Evolutionary conservation across 2,113 vertebrate species (phyloP).

Genomic region (Rhizomys pruinosus): DNA sequence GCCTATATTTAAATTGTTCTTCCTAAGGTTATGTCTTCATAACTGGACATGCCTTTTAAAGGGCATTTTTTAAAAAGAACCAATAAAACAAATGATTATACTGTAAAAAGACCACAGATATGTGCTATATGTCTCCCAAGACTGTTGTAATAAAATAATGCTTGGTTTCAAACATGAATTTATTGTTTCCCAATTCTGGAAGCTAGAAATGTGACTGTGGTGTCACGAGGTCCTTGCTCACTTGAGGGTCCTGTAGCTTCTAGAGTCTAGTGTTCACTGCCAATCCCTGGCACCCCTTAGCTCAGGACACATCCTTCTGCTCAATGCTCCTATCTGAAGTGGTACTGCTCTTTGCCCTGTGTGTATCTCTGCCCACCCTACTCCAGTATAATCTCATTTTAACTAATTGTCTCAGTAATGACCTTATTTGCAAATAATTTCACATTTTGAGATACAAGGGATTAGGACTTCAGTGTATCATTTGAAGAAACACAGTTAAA

Average conservation of each 20-base stretch:
- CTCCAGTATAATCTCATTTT: not conserved
- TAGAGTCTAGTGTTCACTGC: not conserved
- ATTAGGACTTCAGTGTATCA: not conserved
- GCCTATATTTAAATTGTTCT: slow-evolving; percentile 7
- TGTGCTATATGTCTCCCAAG: not conserved
- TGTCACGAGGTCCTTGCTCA: not conserved
- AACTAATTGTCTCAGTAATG: not conserved
- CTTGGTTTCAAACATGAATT: not conserved
- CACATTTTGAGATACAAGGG: not conserved
- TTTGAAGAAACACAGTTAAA: not conserved
- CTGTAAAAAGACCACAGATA: not conserved
- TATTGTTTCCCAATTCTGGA: not conserved
- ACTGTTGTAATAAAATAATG: not conserved
- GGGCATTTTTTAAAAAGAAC: not conserved
- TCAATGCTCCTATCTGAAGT: not conserved
- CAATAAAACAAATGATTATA: not conserved
- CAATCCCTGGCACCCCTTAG: not conserved
- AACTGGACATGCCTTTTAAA: not conserved
- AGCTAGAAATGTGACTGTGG: not conserved
- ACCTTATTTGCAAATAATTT: not conserved
- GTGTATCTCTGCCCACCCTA: not conserved
- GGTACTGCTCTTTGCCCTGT: not conserved
- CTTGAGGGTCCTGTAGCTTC: not conserved
- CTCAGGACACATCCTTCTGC: not conserved
- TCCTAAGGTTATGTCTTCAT: not conserved